Base-by-base conservation (phyloP, 2,888 invertebrate genomes). In the Podabrus alpinus region DNA sequence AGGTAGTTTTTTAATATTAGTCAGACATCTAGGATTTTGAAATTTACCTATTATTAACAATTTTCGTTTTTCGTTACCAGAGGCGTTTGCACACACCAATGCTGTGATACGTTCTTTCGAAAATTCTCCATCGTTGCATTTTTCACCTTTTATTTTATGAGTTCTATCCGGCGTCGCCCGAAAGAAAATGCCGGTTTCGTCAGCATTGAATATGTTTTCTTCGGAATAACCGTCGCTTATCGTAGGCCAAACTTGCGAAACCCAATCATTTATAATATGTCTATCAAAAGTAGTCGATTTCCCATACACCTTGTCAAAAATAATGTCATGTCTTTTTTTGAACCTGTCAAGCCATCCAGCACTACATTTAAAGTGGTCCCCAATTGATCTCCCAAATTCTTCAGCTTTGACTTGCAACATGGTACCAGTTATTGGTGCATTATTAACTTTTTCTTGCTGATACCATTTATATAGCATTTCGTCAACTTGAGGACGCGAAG, bases 41-140 rank as follows among this genome's bases (percentile, higher is more conserved):
- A 71, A 59, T 17, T 66, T 66, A 45, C 45, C 45, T 9, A 64
- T 64, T 11, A 71, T 13, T 1, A 66, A 13, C n/a, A 71, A n/a
- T 59, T 66, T 24, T 59, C 19, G 13, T 66, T 66, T 71, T 19
- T 66, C 71, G 13, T 17, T 21, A 16, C 75, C 71, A 67, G 73
- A 24, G 74, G 72, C 67, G 74, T 77, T 77, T 60, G 80, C 78
- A 17, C 77, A 75, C 60, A 83, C 74, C 66, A 83, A 59, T 15
- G 81, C 72, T 19, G 81, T 83, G 11, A 83, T 71, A 68, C 81
- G 69, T 45, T 82, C 80, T 76, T 83, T 83, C 60, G 81, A 82
- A 24, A 80, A 69, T 79, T 84, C 84, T 15, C 81, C 83, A 24
- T 82, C 82, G 66, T 77, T 77, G 68, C 83, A 83, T 66, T 68